phyloP scores from a whole-genome alignment of 2,888 invertebrate genomes.

The Cataglyphis albicans region DNA sequence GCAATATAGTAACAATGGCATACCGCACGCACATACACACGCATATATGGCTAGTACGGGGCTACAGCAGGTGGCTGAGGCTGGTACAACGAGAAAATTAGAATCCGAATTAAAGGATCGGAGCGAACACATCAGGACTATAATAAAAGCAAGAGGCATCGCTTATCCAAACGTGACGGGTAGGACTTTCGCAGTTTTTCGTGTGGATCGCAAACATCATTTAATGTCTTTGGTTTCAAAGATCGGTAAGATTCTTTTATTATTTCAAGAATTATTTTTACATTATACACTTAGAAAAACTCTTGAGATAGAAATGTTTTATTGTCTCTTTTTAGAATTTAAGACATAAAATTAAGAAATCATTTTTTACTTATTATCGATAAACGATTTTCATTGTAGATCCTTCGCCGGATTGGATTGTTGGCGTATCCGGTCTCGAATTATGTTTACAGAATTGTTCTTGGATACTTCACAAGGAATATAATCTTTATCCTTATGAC shows the following conservation, averaged over 20 bases:
- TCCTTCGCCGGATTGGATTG: constrained; percentile 99
- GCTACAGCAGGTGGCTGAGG: constrained; percentile 95
- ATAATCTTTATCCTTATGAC: constrained; percentile 97
- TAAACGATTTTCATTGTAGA: constrained; percentile 86
- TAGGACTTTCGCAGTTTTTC: constrained; percentile 93
- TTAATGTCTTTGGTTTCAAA: constrained; percentile 95
- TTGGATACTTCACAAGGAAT: constrained; percentile 94
- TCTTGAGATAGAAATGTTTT: neutral
- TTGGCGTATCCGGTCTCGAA: constrained; percentile 95
- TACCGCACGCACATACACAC: neutral
- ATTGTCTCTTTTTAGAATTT: neutral
- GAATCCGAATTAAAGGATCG: constrained; percentile 96
- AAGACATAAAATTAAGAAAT: constrained; percentile 1
- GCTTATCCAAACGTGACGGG: constrained; percentile 96
- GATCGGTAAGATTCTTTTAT: constrained; percentile 88
- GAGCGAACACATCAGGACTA: constrained; percentile 91
- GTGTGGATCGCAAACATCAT: constrained; percentile 94
- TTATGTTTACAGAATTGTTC: constrained; percentile 95
- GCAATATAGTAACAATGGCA: constrained; percentile 91
- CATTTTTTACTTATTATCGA: neutral
- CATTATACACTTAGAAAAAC: neutral
- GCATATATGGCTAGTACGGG: constrained; percentile 93
- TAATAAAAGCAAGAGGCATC: constrained; percentile 95
- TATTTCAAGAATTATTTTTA: neutral
- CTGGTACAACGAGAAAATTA: constrained; percentile 95